Conservation (phyloP, 1,140 invertebrate species). For the Trichoplusia ni region DNA sequence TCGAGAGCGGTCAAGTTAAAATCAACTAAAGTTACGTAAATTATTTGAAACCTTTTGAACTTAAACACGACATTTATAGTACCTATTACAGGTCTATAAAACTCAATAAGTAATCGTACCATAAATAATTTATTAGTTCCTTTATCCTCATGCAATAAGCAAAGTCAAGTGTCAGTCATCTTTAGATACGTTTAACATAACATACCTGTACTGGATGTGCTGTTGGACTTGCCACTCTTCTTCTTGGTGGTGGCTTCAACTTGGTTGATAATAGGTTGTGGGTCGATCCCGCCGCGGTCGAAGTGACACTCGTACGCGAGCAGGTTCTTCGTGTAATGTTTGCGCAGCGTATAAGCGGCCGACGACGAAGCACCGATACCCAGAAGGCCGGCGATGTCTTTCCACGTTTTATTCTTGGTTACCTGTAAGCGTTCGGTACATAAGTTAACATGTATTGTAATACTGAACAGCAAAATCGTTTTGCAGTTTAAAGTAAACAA, state of each 20-base stretch:
- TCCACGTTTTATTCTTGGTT: slow-evolving; percentile 99
- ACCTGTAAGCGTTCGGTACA: slow-evolving; percentile 84
- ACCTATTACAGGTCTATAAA: too few relatives aligned
- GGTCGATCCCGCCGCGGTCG: slow-evolving; percentile 97
- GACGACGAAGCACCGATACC: slow-evolving; percentile 98
- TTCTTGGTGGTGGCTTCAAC: slow-evolving; percentile 95
- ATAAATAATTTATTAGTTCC: too few relatives aligned
- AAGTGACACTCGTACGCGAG: slow-evolving; percentile 98
- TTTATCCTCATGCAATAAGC: too few relatives aligned
- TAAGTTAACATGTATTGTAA: slow-evolving; percentile 9
- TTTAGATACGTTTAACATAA: neutral
- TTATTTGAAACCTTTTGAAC: too few relatives aligned
- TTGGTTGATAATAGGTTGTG: slow-evolving; percentile 96
- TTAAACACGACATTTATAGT: too few relatives aligned
- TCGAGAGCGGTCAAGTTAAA: too few relatives aligned
- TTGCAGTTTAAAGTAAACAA: slow-evolving; percentile 47
- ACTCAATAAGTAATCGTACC: too few relatives aligned
- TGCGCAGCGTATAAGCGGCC: slow-evolving; percentile 97
- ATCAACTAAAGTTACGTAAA: too few relatives aligned
- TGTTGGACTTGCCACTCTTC: slow-evolving; percentile 91
- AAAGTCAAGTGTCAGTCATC: too few relatives aligned
- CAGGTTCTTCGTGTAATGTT: slow-evolving; percentile 98
- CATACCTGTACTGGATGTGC: slow-evolving; percentile 91
- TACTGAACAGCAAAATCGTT: slow-evolving; percentile 22
- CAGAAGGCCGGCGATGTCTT: slow-evolving; percentile 96